phyloP scores from a whole-genome alignment of 2,113 vertebrate genomes.

The Lanius ludovicianus region DNA sequence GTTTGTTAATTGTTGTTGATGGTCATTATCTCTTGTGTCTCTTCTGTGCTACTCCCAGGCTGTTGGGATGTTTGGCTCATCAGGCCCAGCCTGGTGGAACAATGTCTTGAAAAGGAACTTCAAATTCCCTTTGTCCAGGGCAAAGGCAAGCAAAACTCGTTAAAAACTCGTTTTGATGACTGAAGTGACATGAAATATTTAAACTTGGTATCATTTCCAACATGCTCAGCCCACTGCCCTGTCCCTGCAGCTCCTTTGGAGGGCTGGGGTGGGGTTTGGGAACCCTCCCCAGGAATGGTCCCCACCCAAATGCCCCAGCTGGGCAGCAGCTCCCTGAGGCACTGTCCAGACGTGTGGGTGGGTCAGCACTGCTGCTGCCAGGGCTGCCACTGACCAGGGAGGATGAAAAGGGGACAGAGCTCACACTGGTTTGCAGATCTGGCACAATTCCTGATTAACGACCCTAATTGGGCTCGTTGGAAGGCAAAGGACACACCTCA shows the following conservation, averaged over 20 bases:
- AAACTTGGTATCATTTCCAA: not conserved
- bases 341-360: not conserved
- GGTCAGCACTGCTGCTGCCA: too few species aligned
- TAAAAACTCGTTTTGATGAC: not conserved
- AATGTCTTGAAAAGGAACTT: not conserved
- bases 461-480: not conserved
- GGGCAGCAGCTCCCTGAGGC: not conserved
- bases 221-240: not conserved
- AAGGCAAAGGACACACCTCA: not conserved
- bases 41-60: not conserved
- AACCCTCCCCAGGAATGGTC: not conserved
- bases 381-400: not conserved
- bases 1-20: too few species aligned
- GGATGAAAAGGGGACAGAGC: not conserved
- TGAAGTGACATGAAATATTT: too few species aligned
- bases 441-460: not conserved
- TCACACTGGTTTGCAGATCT: not conserved
- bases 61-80: not conserved
- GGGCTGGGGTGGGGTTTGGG: not conserved
- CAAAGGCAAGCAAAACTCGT: not conserved
- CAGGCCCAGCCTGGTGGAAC: not conserved
- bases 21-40: not conserved
- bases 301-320: not conserved
- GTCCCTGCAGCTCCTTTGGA: fast-evolving
- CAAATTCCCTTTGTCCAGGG: not conserved